Conservation (phyloP, 2,888 invertebrate genomes). For the Seira ritae region DNA sequence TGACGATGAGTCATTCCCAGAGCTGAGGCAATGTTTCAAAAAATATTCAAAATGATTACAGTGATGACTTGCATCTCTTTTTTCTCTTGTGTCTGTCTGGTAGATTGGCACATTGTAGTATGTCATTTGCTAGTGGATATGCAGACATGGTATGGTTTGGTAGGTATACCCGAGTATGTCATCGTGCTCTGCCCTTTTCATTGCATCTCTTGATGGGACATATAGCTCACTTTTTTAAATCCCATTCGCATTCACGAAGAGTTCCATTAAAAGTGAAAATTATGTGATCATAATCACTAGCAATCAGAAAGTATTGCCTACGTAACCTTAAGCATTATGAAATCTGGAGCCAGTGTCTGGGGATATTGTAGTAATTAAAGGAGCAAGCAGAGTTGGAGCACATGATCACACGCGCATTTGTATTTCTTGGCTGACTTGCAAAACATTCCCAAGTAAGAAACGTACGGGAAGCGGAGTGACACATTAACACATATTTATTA, state of each 20-base stretch:
- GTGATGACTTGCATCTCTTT: constrained; percentile 21
- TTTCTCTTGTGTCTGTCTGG: constrained; percentile 15
- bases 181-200: neutral
- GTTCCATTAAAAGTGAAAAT: constrained; percentile 2
- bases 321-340: too few species aligned
- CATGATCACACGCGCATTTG: too few species aligned
- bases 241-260: too few species aligned
- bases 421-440: too few species aligned
- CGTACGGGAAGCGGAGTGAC: too few species aligned
- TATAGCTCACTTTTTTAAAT: neutral
- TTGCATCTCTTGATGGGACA: neutral
- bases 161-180: constrained; percentile 1
- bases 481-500: too few species aligned
- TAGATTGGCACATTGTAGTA: constrained; percentile 25
- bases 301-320: too few species aligned
- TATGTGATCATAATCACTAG: too few species aligned
- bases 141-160: neutral
- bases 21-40: neutral
- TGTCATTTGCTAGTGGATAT: constrained; percentile 30
- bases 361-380: too few species aligned
- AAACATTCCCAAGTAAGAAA: too few species aligned
- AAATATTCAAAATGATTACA: neutral
- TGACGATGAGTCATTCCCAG: constrained; percentile 39
- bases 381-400: too few species aligned
- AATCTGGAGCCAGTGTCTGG: too few species aligned